Conservation (phyloP, 2,888 invertebrate species). For the Microctonus aethiopoides region DNA sequence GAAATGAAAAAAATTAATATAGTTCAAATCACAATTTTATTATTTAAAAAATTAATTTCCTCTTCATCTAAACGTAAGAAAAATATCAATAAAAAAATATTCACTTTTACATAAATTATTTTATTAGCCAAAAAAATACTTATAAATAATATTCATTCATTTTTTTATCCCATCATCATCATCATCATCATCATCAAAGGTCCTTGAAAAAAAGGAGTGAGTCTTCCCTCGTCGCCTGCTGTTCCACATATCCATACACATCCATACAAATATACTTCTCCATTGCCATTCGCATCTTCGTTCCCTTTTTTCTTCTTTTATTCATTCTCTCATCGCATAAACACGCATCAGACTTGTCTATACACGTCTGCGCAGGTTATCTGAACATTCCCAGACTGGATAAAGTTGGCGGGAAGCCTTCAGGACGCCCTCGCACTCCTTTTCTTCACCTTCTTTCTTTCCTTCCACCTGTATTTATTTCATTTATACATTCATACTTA, state of each 20-base stretch:
- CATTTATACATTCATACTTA: not conserved
- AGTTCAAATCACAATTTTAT: too few relatives aligned
- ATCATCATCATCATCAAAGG: not conserved
- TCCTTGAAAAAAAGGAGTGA: not conserved
- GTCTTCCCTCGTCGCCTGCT: not conserved
- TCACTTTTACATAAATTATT: too few relatives aligned
- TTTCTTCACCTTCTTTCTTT: slow-evolving; percentile 23
- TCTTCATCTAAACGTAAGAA: too few relatives aligned
- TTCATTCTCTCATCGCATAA: not conserved
- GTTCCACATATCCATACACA: not conserved
- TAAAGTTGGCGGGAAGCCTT: slow-evolving; percentile 38
- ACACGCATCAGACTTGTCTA: slow-evolving; percentile 2
- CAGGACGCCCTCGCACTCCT: slow-evolving; percentile 41
- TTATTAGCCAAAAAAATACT: too few relatives aligned
- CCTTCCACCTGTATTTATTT: slow-evolving; percentile 1
- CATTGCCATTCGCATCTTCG: not conserved
- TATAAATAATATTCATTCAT: too few relatives aligned
- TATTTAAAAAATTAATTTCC: too few relatives aligned
- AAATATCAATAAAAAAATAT: too few relatives aligned
- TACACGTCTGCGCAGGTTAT: slow-evolving; percentile 49
- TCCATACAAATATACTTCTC: not conserved
- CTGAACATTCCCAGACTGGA: slow-evolving; percentile 58
- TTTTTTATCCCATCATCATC: not conserved
- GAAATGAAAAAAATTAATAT: too few relatives aligned
- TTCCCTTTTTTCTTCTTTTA: not conserved